phyloP scores from a whole-genome alignment of 2,888 invertebrate genomes.

The Schizaphis graminum region DNA sequence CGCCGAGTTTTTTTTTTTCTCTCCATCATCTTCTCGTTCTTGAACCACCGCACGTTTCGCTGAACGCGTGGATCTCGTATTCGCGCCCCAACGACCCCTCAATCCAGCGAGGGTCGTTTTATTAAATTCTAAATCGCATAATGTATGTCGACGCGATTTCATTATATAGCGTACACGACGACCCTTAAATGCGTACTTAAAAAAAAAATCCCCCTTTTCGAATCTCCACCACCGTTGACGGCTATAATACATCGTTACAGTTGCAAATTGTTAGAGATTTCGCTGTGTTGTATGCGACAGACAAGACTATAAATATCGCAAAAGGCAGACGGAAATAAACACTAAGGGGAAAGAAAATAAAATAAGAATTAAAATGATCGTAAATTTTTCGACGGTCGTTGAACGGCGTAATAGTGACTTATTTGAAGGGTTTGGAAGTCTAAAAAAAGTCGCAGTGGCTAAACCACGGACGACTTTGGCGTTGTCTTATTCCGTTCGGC shows the following conservation, averaged over 20 bases:
- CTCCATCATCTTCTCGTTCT: neutral
- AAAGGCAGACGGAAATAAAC: neutral
- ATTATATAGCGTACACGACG: constrained; percentile 18
- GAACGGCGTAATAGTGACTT: neutral
- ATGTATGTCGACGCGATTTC: constrained; percentile 35
- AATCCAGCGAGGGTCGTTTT: constrained; percentile 39
- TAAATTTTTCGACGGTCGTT: neutral
- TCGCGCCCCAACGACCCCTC: constrained; percentile 16
- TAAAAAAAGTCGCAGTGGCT: neutral
- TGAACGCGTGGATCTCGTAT: neutral
- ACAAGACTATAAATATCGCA: neutral
- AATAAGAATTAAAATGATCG: constrained; percentile 32
- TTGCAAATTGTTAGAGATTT: constrained; percentile 22
- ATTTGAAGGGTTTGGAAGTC: neutral
- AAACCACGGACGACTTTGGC: neutral
- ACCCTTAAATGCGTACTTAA: constrained; percentile 46
- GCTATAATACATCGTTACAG: neutral
- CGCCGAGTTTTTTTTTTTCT: neutral
- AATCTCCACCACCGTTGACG: neutral
- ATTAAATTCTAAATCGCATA: constrained; percentile 47
- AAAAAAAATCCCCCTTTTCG: constrained; percentile 35
- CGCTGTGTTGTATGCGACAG: neutral
- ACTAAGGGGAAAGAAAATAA: neutral
- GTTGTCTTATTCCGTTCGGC: neutral
- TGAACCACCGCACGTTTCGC: neutral